Evolutionary conservation across 1,140 invertebrate genomes (phyloP), one percentile per base, ranked within the genome.

Genomic region (Hetaerina americana): DNA sequence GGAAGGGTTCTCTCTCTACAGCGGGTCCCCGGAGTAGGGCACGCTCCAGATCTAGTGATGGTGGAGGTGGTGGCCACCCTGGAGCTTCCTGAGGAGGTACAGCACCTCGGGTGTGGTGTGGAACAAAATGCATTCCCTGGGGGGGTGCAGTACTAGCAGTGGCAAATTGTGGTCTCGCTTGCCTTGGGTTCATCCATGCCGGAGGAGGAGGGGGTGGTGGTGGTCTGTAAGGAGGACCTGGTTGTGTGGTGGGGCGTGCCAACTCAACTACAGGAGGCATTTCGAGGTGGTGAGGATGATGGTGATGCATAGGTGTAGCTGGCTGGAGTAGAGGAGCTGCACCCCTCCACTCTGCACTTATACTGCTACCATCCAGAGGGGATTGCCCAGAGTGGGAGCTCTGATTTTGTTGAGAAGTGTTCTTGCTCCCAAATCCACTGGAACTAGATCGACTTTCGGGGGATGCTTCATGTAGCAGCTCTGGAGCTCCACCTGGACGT

Each of bases 401-500:
- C 78, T 91, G 88, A 83, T 87, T 93, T 81, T 85, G 91, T 79
- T 85, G 91, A 1, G 87, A 94, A n/a, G 92, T 95, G 80, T 95
- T 96, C 78, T 94, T 92, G 76, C 92, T 95, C 22, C 93, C 93
- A 76, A 95, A 94, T 0, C 94, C 94, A 78, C 91, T 92, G 5
- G 90, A 90, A 78, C 91, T 92, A 25, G 91, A 92, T n/a, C 90
- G 84, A 75, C 90, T 92, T 80, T 96, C 92, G 0, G 92, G 92
- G 0, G 92, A 93, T 0, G 90, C 89, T 77, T 94, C 92, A 15
- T 26, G 67, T 8, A 28, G 24, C 5, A 15, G 12, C 15, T 12
- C 15, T 18, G 40, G 40, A 57, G 3, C 15, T 57, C 40, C 40
- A 28, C 15, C 15, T 18, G 40, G 40, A 57, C 10, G 40, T 57